Conservation (phyloP, 2,113 vertebrate genomes). For the Chrysemys picta region DNA sequence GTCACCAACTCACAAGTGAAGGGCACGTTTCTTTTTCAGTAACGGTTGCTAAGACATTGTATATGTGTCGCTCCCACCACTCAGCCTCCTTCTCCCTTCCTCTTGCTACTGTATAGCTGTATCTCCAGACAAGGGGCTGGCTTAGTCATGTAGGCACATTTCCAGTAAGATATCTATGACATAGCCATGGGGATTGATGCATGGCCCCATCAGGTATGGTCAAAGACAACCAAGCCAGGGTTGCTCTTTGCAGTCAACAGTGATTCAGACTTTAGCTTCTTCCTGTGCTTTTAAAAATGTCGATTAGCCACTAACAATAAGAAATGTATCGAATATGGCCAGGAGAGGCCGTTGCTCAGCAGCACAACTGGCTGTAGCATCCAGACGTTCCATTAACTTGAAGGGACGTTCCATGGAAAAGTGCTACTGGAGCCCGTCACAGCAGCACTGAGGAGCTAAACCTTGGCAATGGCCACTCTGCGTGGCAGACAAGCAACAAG, state of each 20-base stretch:
- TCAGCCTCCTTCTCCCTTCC: neutral
- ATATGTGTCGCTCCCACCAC: neutral
- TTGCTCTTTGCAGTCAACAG: neutral
- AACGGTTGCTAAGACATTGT: neutral
- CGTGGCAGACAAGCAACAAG: neutral
- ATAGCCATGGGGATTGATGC: neutral
- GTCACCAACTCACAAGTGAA: neutral
- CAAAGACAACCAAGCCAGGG: fast-evolving
- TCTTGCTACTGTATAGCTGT: neutral
- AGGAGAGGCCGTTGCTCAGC: neutral
- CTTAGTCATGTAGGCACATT: neutral
- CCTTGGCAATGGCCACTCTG: neutral
- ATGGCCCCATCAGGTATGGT: neutral
- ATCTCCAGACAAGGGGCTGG: neutral
- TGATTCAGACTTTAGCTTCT: neutral
- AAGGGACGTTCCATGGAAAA: neutral
- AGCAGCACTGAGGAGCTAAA: neutral
- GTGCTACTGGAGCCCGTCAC: neutral
- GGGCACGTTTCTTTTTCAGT: neutral
- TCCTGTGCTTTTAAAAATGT: neutral
- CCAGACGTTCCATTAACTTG: neutral
- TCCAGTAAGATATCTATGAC: neutral
- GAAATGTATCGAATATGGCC: neutral
- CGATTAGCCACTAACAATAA: fast-evolving
- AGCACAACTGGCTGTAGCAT: neutral